Evolutionary conservation across 2,113 vertebrate genomes (phyloP).

Genomic region (Menidia beryllina): DNA sequence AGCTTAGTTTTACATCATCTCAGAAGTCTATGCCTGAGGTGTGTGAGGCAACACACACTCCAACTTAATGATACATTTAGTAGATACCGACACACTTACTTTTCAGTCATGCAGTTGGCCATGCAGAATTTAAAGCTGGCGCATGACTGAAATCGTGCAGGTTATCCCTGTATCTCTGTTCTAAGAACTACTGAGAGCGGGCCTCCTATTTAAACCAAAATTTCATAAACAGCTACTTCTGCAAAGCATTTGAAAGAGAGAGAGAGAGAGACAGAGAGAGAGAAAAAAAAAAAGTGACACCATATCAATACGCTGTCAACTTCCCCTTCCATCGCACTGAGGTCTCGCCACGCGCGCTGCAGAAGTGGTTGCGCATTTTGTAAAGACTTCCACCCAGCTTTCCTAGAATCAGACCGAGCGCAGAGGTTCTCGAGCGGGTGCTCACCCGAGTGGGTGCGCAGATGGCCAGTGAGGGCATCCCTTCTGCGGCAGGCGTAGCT

Average conservation of each 20-base stretch:
- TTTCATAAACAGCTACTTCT: conserved; percentile 59
- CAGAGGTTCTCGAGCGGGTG: conserved; percentile 12
- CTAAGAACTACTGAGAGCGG: neutral
- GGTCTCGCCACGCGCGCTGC: conserved; percentile 17
- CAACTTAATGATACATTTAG: neutral
- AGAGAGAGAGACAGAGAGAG: conserved; percentile 37
- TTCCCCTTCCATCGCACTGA: conserved; percentile 45
- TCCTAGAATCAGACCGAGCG: neutral
- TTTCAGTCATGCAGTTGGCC: neutral
- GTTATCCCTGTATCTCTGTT: conserved; percentile 9
- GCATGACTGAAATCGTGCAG: neutral
- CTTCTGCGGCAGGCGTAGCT: conserved; percentile 97
- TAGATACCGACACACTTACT: neutral
- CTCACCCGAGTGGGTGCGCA: conserved; percentile 97
- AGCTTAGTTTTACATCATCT: neutral
- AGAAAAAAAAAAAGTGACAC: conserved; percentile 52
- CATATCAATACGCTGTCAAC: conserved; percentile 59
- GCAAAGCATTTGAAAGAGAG: conserved; percentile 51
- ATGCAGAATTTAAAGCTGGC: neutral
- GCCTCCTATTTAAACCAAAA: conserved; percentile 33
- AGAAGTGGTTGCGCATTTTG: conserved; percentile 15
- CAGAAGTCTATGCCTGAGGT: neutral
- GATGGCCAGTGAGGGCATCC: conserved; percentile 95
- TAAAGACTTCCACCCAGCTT: conserved; percentile 12
- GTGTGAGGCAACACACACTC: neutral